A percentile compares a stretch with the other conserved stretches of the same genome.
Evolutionary conservation across 2,113 vertebrate species (phyloP).

Genomic region (Rutilus rutilus): DNA sequence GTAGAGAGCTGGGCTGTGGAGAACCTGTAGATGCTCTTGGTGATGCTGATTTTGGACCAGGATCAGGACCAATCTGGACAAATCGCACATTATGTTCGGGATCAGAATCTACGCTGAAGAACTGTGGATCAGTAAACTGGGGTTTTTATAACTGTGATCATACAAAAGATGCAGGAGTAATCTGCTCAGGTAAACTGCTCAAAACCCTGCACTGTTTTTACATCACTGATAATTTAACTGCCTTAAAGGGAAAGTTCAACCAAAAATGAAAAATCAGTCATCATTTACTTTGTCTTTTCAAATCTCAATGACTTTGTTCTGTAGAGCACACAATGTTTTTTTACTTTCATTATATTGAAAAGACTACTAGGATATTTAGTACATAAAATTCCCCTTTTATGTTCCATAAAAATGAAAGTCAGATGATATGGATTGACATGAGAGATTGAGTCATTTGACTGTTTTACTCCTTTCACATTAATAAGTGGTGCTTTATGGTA

Average conservation of each 20-base stretch:
- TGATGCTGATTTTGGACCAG: not conserved
- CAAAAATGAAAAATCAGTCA: not conserved
- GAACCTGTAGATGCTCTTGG: not conserved
- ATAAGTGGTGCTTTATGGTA: too few species aligned
- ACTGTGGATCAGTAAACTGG: not conserved
- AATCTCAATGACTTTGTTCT: too few species aligned
- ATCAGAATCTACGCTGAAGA: conserved; percentile 18
- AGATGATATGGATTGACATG: too few species aligned
- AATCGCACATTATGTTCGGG: not conserved
- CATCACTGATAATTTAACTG: not conserved
- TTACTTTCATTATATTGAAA: too few species aligned
- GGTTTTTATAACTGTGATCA: not conserved
- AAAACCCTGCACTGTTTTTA: not conserved
- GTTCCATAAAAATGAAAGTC: too few species aligned
- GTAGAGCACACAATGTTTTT: too few species aligned
- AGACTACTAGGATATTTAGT: too few species aligned
- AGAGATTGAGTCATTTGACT: too few species aligned
- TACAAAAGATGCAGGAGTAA: not conserved
- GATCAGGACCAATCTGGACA: not conserved
- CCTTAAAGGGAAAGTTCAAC: not conserved
- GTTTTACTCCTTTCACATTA: too few species aligned
- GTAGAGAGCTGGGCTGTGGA: not conserved
- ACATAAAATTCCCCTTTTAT: too few species aligned
- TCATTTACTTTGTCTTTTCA: not conserved
- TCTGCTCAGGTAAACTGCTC: not conserved